Percentiles rank a stretch among this genome's conserved stretches.
Conservation (phyloP, 1,140 invertebrate species). For the Drosophila lini region DNA sequence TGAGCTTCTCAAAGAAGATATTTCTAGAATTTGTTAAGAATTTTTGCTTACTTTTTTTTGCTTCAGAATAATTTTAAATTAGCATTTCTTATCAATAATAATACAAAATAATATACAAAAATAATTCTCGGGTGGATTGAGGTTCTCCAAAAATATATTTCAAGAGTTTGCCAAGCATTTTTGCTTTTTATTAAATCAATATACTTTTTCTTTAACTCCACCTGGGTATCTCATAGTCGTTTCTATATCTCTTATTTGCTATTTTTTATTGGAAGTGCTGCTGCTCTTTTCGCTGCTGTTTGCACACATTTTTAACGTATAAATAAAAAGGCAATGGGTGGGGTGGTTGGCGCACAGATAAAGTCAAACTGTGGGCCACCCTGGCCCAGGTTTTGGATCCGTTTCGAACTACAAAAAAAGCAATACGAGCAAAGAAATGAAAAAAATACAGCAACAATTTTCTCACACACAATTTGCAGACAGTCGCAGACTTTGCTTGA, state of each 20-base stretch:
- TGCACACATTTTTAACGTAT: slow-evolving; percentile 79
- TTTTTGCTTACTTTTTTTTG: too few species aligned
- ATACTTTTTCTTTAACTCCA: not conserved
- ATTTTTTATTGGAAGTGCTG: slow-evolving; percentile 38
- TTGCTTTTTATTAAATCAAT: not conserved
- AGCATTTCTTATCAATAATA: too few species aligned
- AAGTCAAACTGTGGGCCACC: slow-evolving; percentile 40
- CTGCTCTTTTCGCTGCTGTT: slow-evolving; percentile 61
- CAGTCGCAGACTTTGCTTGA: slow-evolving; percentile 65
- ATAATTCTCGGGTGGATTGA: too few species aligned
- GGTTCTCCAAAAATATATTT: not conserved
- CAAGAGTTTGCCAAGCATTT: not conserved
- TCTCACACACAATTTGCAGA: slow-evolving; percentile 64
- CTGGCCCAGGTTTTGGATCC: slow-evolving; percentile 33
- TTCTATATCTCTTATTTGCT: slow-evolving; percentile 13
- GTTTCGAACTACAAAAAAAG: slow-evolving; percentile 40
- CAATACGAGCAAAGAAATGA: slow-evolving; percentile 7
- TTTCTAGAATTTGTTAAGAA: too few species aligned
- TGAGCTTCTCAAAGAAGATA: too few species aligned
- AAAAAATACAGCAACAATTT: slow-evolving; percentile 20
- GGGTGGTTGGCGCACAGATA: slow-evolving; percentile 1
- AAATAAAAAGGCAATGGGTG: slow-evolving; percentile 64
- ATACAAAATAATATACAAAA: too few species aligned
- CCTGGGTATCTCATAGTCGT: slow-evolving; percentile 6
- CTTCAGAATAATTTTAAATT: too few species aligned